phyloP scores from a whole-genome alignment of 1,140 invertebrate species.

The Hesperophylax magnus region DNA sequence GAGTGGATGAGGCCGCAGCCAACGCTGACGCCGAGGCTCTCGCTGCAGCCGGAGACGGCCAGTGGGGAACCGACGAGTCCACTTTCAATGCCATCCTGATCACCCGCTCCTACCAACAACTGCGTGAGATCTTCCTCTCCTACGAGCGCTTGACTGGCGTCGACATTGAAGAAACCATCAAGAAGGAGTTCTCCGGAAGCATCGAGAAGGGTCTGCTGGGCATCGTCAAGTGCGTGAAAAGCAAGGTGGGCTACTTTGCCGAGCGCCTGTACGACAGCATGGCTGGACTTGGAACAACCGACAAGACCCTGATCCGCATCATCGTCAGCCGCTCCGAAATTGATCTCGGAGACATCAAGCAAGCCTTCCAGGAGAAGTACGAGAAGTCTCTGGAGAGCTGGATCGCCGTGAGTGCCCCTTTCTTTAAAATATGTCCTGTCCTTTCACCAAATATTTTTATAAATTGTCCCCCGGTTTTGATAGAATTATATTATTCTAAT shows the following conservation, averaged over 20 bases:
- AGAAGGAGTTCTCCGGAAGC: constrained; percentile 89
- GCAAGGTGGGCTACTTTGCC: constrained; percentile 94
- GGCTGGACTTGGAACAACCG: constrained; percentile 91
- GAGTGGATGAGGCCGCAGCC: constrained; percentile 78
- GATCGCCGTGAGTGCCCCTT: constrained; percentile 81
- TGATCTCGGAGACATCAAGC: constrained; percentile 92
- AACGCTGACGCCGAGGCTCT: constrained; percentile 80
- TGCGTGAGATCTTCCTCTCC: constrained; percentile 86
- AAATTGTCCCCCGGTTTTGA: no score
- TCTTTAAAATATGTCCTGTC: neutral
- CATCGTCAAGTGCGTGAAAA: constrained; percentile 91
- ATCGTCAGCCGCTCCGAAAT: constrained; percentile 93
- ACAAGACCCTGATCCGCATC: constrained; percentile 91
- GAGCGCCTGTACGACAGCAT: constrained; percentile 91
- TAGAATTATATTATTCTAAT: no score
- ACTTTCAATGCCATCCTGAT: constrained; percentile 87
- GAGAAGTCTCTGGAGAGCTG: constrained; percentile 86
- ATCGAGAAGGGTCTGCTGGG: constrained; percentile 88
- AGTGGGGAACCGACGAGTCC: constrained; percentile 91
- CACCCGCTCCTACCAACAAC: constrained; percentile 84
- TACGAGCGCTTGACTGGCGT: constrained; percentile 83
- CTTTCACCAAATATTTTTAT: no score
- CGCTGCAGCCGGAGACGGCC: constrained; percentile 80
- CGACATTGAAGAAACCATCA: constrained; percentile 89
- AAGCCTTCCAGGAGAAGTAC: constrained; percentile 88